Base-by-base conservation (phyloP, 1,140 invertebrate species). In the Probaryconus sp. region DNA sequence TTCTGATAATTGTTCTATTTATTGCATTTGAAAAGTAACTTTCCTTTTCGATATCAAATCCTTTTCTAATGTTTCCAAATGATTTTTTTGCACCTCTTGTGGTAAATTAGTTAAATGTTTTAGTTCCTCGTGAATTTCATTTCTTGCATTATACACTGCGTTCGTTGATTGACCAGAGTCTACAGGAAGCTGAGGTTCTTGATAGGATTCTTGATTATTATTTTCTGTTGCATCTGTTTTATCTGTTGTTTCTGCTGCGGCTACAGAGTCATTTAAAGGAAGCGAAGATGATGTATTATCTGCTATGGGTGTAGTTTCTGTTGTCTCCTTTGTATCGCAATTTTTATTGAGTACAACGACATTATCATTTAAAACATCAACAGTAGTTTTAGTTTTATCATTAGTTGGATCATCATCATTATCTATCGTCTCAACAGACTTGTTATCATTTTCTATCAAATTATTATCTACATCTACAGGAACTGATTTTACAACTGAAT, bases 41-140 rank as follows among this genome's bases (percentile, higher is more conserved):
- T 70, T 86, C 87, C 85, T 76, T 76, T 79, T 85, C 10, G 55
- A 60, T 37, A 86, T 69, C 53, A 88, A 47, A 33, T 58, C 43
- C 13, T 50, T 63, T 6, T 72, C 58, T 7, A 72, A 43, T 11
- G n/a, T 37, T 2, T 16, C 0, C 13, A 72, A 37, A n/a, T 67
- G 26, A 24, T 79, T 55, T 60, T 83, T 80, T 16, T 86, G 74
- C 0, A 56, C 33, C 0, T 13, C 1, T 11, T 74, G 30, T 45
- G 85, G 65, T 38, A 76, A 45, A 37, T 5, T 61, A 7, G 53
- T n/a, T 38, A 76, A 47, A 11, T 48, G 38, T n/a, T 56, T 20
- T 13, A 76, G 9, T 38, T 76, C 65, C 0, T 56, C 21, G 3
- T 37, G 73, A 10, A 70, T 13, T 28, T 56, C 53, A 17, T 13